These are phyloP conservation scores for Tangara arthus DNA, from an alignment of 2,797 vertebrate species.

Conservation along the genomic window DNA sequence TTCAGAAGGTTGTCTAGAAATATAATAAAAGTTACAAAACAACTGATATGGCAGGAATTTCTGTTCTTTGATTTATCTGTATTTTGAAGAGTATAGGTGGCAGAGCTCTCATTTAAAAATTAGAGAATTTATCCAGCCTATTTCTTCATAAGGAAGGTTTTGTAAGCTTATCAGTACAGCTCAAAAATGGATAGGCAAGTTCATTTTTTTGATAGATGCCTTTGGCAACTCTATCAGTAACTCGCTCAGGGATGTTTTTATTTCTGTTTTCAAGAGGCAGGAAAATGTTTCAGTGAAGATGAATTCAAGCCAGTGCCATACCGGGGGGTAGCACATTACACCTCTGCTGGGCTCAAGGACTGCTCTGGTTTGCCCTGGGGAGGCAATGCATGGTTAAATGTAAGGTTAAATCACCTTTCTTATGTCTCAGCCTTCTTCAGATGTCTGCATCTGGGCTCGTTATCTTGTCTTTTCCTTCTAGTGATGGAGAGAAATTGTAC, in stretches of 20 bases:
- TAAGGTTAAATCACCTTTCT: neutral
- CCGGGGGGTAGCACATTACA: neutral
- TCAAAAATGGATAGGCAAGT: neutral
- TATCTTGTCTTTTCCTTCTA: neutral
- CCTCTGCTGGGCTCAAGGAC: neutral
- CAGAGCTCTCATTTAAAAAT: neutral
- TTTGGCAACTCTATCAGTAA: neutral
- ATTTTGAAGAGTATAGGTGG: neutral
- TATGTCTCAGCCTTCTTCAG: neutral
- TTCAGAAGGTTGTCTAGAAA: neutral
- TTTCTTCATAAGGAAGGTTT: neutral
- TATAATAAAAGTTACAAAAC: neutral
- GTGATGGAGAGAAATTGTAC: neutral
- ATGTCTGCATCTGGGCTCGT: neutral
- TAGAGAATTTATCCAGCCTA: neutral
- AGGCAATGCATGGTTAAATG: neutral
- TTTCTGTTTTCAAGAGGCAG: neutral
- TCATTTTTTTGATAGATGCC: neutral
- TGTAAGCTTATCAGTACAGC: neutral
- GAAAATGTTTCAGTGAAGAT: neutral
- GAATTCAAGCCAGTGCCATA: neutral
- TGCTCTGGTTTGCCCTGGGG: neutral
- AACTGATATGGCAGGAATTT: neutral
- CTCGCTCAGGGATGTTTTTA: neutral
- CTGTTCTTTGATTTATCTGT: neutral